phyloP scores from a whole-genome alignment of 2,797 vertebrate genomes.

The Mico argentatus region DNA sequence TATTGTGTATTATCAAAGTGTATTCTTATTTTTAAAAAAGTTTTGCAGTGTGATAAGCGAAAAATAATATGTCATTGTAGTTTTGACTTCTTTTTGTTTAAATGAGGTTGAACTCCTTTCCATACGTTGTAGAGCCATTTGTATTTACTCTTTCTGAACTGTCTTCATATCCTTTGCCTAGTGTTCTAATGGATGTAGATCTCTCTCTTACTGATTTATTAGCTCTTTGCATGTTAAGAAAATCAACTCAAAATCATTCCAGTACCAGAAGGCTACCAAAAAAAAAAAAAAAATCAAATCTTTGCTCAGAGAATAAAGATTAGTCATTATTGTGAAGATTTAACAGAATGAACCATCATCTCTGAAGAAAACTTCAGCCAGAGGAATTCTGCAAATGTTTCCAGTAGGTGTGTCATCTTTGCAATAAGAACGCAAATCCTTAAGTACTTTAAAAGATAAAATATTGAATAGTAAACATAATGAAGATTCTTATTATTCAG shows the following conservation, averaged over 20 bases:
- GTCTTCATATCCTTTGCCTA: not conserved
- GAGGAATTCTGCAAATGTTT: conserved; percentile 17
- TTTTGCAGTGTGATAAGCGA: not conserved
- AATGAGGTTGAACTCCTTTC: not conserved
- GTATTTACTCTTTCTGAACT: not conserved
- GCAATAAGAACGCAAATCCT: not conserved
- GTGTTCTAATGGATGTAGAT: not conserved
- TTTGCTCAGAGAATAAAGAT: conserved; percentile 41
- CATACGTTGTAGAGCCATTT: not conserved
- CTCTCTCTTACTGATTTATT: not conserved
- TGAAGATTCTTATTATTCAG: not conserved
- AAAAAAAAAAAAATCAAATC: conserved; percentile 29
- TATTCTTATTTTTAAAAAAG: not conserved
- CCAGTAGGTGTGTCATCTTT: conserved; percentile 20
- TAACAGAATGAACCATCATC: not conserved
- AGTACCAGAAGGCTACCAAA: not conserved
- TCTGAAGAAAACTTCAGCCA: conserved; percentile 39
- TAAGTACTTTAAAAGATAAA: not conserved
- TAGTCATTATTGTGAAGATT: not conserved
- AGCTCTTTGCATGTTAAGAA: not conserved
- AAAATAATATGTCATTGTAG: not conserved
- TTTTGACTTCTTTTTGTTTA: not conserved
- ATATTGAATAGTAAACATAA: not conserved
- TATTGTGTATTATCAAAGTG: not conserved
- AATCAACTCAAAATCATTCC: conserved; percentile 11